Base-by-base conservation (phyloP, 1,140 invertebrate genomes). In the Atopsyche davidsoni region DNA sequence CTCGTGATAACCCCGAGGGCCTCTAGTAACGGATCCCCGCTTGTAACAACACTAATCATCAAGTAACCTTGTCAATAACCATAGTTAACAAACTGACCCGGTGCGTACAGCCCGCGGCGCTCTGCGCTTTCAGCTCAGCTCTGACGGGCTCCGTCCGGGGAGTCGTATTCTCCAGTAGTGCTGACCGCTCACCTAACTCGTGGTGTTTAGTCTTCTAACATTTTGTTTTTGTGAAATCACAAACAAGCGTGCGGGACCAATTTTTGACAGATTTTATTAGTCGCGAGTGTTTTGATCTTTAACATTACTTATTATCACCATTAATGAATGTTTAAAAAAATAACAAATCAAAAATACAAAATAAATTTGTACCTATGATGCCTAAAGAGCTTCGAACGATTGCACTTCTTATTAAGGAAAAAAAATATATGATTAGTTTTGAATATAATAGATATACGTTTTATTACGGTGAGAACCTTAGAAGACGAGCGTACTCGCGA, bases 1-100 rank as follows among this genome's bases (percentile, higher is more conserved):
- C n/a, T n/a, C n/a, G n/a, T n/a, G 6, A 28, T 6, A 28, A n/a
- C 6, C 6, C 24, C 24, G 24, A 28, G 24, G 6, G 6, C 24
- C 24, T 28, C n/a, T 17, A 42, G 36, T 50, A 42, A 39, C 28
- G 45, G 54, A 51, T 57, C 54, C 54, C 49, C 54, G 71, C 71
- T 73, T 73, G 70, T 73, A 73, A 72, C 69, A 68, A 38, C 62
- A 72, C 71, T 71, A 73, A 73, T 72, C 45, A 48, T 59, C 3
- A 3, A 34, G n/a, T 45, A 45, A 31, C 16, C 19, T 45, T 31
- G 21, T 44, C 42, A 44, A 24, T 44, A 44, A 44, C 32, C 17
- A 28, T n/a, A n/a, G n/a, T n/a, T n/a, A n/a, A n/a, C n/a, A n/a
- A n/a, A n/a, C n/a, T n/a, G n/a, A n/a, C n/a, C n/a, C n/a, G n/a